phyloP scores from a whole-genome alignment of 2,113 vertebrate genomes.

The Spea bombifrons region DNA sequence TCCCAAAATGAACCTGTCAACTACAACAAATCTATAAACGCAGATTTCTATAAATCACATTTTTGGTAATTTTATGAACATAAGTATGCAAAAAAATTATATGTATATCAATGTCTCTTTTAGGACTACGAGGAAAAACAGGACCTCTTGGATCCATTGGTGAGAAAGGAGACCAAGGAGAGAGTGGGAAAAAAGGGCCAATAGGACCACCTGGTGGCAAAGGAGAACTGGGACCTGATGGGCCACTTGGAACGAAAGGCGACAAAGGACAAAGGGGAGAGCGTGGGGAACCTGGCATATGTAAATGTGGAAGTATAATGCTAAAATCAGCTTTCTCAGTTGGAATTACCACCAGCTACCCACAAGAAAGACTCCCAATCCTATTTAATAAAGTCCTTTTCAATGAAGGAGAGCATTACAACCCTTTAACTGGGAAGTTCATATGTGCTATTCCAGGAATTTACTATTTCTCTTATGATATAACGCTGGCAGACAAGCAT shows the following conservation, averaged over 20 bases:
- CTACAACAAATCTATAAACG: too few species aligned
- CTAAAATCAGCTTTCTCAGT: constrained; percentile 94
- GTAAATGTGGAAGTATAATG: constrained; percentile 85
- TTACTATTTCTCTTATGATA: constrained; percentile 96
- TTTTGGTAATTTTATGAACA: too few species aligned
- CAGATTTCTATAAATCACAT: too few species aligned
- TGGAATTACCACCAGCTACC: constrained; percentile 95
- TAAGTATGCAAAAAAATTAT: too few species aligned
- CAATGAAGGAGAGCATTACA: constrained; percentile 90
- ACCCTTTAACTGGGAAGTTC: constrained; percentile 89
- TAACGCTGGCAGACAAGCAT: constrained; percentile 96
- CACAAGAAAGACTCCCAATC: constrained; percentile 83
- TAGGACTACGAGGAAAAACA: constrained; percentile 82
- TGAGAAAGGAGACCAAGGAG: constrained; percentile 83
- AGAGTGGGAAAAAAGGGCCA: constrained; percentile 85
- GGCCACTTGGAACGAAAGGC: constrained; percentile 77
- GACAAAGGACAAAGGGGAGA: constrained; percentile 79
- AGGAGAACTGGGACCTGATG: constrained; percentile 73
- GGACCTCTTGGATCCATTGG: constrained; percentile 83
- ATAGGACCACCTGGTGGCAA: constrained; percentile 69
- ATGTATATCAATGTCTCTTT: constrained; percentile 56
- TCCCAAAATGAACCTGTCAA: too few species aligned
- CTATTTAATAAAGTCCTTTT: constrained; percentile 95
- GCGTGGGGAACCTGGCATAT: constrained; percentile 76
- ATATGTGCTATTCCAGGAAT: constrained; percentile 91